phyloP scores from a whole-genome alignment of 2,113 vertebrate species.

The Gila orcuttii region DNA sequence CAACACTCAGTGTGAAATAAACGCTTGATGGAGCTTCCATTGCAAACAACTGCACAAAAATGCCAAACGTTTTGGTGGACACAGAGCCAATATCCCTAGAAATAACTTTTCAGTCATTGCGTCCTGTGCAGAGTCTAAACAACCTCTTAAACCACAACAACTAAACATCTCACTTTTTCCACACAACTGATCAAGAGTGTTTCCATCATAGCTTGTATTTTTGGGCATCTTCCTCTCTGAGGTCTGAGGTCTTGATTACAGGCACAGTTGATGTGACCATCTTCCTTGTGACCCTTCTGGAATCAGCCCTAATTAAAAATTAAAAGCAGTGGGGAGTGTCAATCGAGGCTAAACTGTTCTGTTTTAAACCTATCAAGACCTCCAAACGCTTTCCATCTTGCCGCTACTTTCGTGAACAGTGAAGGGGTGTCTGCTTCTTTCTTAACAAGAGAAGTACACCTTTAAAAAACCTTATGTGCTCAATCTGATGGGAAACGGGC shows the following conservation, averaged over 20 bases:
- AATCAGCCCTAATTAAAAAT: slow-evolving; percentile 47
- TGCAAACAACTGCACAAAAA: neutral
- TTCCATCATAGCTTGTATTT: slow-evolving; percentile 31
- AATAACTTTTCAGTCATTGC: slow-evolving; percentile 17
- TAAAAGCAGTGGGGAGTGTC: slow-evolving; percentile 36
- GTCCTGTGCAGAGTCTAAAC: slow-evolving; percentile 32
- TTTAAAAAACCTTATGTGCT: neutral
- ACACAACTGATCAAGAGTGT: neutral
- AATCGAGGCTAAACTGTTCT: slow-evolving; percentile 21
- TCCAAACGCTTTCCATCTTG: neutral
- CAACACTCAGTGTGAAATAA: neutral
- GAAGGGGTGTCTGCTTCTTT: neutral
- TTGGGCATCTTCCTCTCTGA: neutral
- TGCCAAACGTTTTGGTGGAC: neutral
- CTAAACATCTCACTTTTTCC: neutral
- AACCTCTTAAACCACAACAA: neutral
- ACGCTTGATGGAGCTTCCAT: neutral
- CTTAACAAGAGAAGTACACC: slow-evolving; percentile 10
- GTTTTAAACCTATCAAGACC: slow-evolving; percentile 3
- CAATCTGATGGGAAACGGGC: neutral
- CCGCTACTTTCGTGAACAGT: neutral
- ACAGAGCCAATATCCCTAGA: neutral
- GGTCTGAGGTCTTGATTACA: slow-evolving; percentile 12
- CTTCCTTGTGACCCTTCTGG: slow-evolving; percentile 18
- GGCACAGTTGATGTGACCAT: slow-evolving; percentile 17